These are phyloP conservation scores for Pseudomyrmex dendroicus DNA, from an alignment of 1,140 invertebrate species.

Conservation along the genomic window DNA sequence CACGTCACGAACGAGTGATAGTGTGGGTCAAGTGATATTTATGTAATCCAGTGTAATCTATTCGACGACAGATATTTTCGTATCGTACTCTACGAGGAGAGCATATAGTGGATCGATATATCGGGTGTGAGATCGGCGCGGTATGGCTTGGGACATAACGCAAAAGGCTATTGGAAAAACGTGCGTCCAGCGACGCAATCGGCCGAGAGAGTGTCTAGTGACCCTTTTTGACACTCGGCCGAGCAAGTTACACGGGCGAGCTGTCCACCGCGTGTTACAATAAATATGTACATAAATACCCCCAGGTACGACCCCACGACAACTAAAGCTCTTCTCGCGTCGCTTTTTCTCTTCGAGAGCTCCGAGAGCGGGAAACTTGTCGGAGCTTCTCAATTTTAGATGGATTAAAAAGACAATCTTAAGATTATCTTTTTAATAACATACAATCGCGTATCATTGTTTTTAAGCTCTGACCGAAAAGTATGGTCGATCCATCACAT, in stretches of 20 bases:
- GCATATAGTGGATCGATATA: conserved; percentile 36
- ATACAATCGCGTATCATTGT: not conserved
- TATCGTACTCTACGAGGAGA: conserved; percentile 25
- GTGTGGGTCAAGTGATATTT: conserved; percentile 57
- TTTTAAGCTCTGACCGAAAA: not conserved
- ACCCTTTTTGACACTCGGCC: conserved; percentile 83
- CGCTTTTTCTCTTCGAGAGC: conserved; percentile 7
- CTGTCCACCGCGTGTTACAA: conserved; percentile 58
- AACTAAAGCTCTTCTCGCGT: not conserved
- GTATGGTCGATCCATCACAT: too few relatives aligned
- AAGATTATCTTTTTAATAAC: too few relatives aligned
- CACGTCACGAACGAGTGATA: conserved; percentile 4
- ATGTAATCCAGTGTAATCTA: conserved; percentile 56
- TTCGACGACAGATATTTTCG: conserved; percentile 45
- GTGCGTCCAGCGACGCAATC: conserved; percentile 79
- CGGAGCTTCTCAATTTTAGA: not conserved
- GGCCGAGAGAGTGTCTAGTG: conserved; percentile 83
- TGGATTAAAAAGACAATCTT: not conserved
- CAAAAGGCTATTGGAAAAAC: conserved; percentile 75
- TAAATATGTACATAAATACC: conserved; percentile 61
- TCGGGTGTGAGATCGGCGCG: conserved; percentile 57
- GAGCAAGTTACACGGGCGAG: conserved; percentile 80
- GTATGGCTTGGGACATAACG: conserved; percentile 52
- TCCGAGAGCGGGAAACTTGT: not conserved
- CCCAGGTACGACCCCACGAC: conserved; percentile 39